Conservation (phyloP, 2,888 invertebrate genomes). For the Bugula neritina region DNA sequence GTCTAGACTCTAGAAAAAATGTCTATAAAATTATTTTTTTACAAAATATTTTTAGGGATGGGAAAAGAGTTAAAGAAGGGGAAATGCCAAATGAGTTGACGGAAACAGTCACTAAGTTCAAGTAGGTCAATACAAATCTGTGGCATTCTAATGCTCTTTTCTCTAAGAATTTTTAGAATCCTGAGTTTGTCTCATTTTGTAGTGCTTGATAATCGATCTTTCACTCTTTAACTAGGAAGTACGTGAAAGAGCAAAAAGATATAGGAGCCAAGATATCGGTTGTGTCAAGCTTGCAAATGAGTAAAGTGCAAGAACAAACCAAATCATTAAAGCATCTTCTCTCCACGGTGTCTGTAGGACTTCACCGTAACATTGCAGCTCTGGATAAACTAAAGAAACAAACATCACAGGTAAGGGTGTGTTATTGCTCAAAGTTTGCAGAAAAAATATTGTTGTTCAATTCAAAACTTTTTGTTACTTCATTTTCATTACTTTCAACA, state of each 20-base stretch:
- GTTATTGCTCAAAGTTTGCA: too few relatives aligned
- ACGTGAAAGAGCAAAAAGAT: constrained; percentile 78
- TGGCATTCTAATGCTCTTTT: too few relatives aligned
- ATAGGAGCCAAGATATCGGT: constrained; percentile 75
- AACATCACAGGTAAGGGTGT: constrained; percentile 63
- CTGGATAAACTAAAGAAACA: constrained; percentile 66
- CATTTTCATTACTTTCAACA: too few relatives aligned
- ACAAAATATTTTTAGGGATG: constrained; percentile 19
- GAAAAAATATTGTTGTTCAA: too few relatives aligned
- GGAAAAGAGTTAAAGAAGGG: constrained; percentile 60
- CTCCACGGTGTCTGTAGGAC: constrained; percentile 61
- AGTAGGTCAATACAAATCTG: constrained; percentile 55
- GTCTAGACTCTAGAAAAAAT: too few relatives aligned
- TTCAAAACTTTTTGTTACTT: too few relatives aligned
- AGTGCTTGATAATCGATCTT: too few relatives aligned
- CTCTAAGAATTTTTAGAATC: too few relatives aligned
- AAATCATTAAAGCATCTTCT: constrained; percentile 60
- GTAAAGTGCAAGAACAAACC: constrained; percentile 63
- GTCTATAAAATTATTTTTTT: too few relatives aligned
- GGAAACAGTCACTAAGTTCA: constrained; percentile 72
- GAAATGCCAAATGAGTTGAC: constrained; percentile 71
- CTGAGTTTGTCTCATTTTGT: too few relatives aligned
- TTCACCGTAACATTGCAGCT: constrained; percentile 61
- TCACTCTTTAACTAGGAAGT: constrained; percentile 59
- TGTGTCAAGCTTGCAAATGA: constrained; percentile 62